phyloP scores from a whole-genome alignment of 2,888 invertebrate species.

The Cataglyphis rosenhaueri region DNA sequence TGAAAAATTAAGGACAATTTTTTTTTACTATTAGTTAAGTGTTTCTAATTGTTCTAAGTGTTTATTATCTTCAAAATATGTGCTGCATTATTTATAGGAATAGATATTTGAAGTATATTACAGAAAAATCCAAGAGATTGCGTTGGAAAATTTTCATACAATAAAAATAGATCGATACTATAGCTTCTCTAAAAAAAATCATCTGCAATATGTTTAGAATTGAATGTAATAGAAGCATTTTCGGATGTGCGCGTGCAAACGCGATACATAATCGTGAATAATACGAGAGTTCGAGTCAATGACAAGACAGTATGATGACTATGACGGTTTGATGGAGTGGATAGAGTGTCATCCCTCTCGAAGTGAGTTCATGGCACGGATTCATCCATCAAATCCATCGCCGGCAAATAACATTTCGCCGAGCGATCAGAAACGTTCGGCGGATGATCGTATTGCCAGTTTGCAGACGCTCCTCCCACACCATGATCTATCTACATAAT shows the following conservation, averaged over 20 bases:
- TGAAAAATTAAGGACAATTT: background rate
- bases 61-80: background rate
- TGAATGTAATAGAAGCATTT: constrained; percentile 32
- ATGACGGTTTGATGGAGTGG: constrained; percentile 72
- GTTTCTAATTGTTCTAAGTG: background rate
- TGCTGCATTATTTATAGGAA: background rate
- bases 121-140: background rate
- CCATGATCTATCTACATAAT: constrained; percentile 74
- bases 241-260: constrained; percentile 31
- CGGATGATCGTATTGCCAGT: constrained; percentile 55
- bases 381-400: constrained; percentile 74
- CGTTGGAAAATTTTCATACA: background rate
- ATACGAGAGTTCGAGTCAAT: constrained; percentile 55
- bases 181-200: background rate
- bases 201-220: background rate
- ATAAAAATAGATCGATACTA: background rate
- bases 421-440: constrained; percentile 63
- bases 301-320: constrained; percentile 59
- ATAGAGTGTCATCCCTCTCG: constrained; percentile 66
- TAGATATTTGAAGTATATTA: background rate
- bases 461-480: constrained; percentile 62
- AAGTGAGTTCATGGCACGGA: constrained; percentile 58
- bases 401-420: constrained; percentile 68
- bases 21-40: background rate
- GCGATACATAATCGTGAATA: constrained; percentile 47